These are phyloP conservation scores for Chaunax sp. DNA, from an alignment of 2,797 vertebrate genomes.

Conservation along the genomic window DNA sequence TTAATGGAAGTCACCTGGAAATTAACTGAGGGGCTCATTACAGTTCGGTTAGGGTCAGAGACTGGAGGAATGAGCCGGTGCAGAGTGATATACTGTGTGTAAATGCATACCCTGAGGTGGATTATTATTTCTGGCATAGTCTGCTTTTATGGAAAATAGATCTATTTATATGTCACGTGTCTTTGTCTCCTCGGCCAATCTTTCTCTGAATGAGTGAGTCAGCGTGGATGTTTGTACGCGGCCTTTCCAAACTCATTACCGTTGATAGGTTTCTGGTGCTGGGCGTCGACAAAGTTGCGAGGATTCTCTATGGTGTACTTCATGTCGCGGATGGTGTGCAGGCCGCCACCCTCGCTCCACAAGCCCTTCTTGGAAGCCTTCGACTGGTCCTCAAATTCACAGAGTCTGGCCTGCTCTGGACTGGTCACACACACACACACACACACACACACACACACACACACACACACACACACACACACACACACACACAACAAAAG, in stretches of 20 bases:
- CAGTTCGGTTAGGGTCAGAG: constrained; percentile 45
- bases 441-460: not conserved
- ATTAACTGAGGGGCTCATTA: constrained; percentile 60
- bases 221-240: not conserved
- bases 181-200: constrained; percentile 1
- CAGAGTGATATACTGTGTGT: constrained; percentile 20
- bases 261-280: constrained; percentile 97
- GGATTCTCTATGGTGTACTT: constrained; percentile 97
- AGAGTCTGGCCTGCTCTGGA: constrained; percentile 93
- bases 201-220: not conserved
- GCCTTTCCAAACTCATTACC: constrained; percentile 80
- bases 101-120: constrained; percentile 37
- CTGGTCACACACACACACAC: constrained; percentile 72
- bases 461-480: not conserved
- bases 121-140: not conserved
- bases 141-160: not conserved
- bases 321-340: constrained; percentile 91
- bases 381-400: constrained; percentile 94
- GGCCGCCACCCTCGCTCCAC: constrained; percentile 92
- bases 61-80: constrained; percentile 44
- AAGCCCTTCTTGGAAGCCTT: constrained; percentile 90
- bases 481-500: constrained; percentile 28
- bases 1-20: constrained; percentile 54
- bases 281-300: constrained; percentile 95
- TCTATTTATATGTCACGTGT: constrained; percentile 7